Evolutionary conservation across 1,140 invertebrate genomes (phyloP).

Genomic region (Euglossa dilemma): DNA sequence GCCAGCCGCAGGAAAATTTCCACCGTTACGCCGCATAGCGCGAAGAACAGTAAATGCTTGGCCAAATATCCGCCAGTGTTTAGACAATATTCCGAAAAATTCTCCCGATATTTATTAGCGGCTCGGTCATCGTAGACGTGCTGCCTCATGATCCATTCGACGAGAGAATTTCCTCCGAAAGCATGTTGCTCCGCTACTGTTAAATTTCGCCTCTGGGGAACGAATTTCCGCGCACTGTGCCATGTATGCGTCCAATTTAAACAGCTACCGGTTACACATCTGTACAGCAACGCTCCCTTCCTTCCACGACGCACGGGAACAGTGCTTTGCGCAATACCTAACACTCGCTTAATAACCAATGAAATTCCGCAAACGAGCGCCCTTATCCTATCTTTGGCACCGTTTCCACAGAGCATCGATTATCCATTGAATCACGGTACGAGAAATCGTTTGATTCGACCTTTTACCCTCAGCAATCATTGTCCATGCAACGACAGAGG

Average conservation of each 20-base stretch:
- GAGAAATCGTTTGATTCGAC: not conserved
- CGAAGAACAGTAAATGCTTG: not conserved
- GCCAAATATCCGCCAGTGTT: not conserved
- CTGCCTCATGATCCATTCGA: slow-evolving; percentile 14
- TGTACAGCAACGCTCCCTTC: too few relatives aligned
- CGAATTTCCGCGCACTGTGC: slow-evolving; percentile 8
- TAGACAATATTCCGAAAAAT: not conserved
- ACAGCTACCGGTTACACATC: slow-evolving; percentile 8
- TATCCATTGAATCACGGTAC: not conserved
- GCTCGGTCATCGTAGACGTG: too few relatives aligned
- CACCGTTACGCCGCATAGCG: not conserved
- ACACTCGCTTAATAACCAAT: not conserved
- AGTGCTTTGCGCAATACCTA: not conserved
- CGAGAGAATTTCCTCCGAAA: slow-evolving; percentile 21
- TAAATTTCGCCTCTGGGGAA: not conserved
- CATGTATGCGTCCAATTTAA: slow-evolving; percentile 17
- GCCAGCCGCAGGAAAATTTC: not conserved
- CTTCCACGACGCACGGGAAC: not conserved
- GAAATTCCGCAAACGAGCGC: not conserved
- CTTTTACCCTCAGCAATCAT: not conserved
- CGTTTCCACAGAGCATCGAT: not conserved
- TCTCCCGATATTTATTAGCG: not conserved
- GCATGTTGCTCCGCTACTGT: not conserved
- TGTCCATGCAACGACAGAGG: too few relatives aligned
- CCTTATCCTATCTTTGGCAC: not conserved